Evolutionary conservation across 2,113 vertebrate genomes (phyloP).

Genomic region (Pheucticus melanocephalus): DNA sequence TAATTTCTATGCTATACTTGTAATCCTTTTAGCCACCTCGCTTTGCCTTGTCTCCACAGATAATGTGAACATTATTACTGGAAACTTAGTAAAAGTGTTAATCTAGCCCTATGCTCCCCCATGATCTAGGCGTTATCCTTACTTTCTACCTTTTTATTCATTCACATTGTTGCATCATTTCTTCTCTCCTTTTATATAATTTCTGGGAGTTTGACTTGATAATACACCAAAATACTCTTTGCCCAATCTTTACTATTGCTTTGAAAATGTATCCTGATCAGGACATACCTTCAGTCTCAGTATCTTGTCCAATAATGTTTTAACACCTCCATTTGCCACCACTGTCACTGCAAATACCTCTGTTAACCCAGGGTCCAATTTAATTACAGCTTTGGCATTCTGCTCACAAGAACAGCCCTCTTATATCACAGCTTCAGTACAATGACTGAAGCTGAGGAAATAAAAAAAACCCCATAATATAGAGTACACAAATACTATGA

Average conservation of each 20-base stretch:
- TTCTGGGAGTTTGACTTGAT: not conserved
- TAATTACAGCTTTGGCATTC: not conserved
- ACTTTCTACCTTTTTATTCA: not conserved
- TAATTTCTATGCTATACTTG: not conserved
- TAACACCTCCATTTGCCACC: not conserved
- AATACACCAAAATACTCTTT: not conserved
- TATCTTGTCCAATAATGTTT: not conserved
- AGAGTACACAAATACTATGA: not conserved
- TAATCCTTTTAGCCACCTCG: not conserved
- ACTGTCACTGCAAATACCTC: not conserved
- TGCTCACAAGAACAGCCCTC: not conserved
- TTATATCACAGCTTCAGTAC: not conserved
- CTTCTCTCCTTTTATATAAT: not conserved
- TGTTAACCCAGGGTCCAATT: not conserved
- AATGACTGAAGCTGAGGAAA: not conserved
- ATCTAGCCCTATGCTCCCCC: not conserved
- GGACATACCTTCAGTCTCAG: not conserved
- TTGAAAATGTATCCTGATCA: not conserved
- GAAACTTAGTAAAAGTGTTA: not conserved
- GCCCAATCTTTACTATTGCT: not conserved
- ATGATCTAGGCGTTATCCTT: not conserved
- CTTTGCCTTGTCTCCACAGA: not conserved
- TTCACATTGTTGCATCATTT: not conserved
- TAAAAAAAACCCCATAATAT: not conserved
- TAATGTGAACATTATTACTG: not conserved